Conservation (phyloP, 2,888 invertebrate genomes). For the Oscheius onirici region DNA sequence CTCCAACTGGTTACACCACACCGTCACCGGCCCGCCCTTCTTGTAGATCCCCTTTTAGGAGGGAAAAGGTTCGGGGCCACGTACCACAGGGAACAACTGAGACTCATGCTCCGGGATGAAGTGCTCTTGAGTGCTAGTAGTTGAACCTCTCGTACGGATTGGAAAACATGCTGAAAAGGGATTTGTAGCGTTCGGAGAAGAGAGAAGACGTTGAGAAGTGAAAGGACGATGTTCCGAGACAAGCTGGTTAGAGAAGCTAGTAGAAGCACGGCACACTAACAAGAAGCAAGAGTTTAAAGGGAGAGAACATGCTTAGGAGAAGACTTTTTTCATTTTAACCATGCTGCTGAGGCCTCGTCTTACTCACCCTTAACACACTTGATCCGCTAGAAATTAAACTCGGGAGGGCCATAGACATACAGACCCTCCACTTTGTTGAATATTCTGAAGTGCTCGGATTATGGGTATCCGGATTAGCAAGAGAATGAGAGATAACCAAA, state of each 20-base stretch:
- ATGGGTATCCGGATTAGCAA: not conserved
- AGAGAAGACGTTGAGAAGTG: not conserved
- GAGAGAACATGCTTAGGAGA: not conserved
- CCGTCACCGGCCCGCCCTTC: not conserved
- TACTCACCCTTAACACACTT: too few relatives aligned
- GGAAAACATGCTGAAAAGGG: conserved; percentile 20
- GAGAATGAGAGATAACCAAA: not conserved
- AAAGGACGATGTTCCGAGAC: conserved; percentile 22
- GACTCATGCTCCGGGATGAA: conserved; percentile 3
- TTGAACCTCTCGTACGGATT: conserved; percentile 19
- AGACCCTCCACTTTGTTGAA: not conserved
- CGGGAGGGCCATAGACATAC: too few relatives aligned
- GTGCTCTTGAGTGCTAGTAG: conserved; percentile 7
- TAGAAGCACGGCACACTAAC: conserved; percentile 20
- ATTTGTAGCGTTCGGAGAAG: not conserved
- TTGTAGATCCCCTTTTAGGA: not conserved
- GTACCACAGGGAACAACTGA: conserved; percentile 7
- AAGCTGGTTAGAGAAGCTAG: conserved; percentile 21
- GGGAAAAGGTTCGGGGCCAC: conserved; percentile 2
- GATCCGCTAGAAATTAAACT: too few relatives aligned
- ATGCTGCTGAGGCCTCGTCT: too few relatives aligned
- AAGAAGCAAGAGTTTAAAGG: not conserved
- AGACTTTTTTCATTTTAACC: not conserved
- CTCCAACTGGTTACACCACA: not conserved
- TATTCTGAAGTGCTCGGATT: not conserved